Evolutionary conservation across 2,888 invertebrate species (phyloP), one percentile per base, ranked within the genome.

Genomic region (Nemotelus nigrinus): DNA sequence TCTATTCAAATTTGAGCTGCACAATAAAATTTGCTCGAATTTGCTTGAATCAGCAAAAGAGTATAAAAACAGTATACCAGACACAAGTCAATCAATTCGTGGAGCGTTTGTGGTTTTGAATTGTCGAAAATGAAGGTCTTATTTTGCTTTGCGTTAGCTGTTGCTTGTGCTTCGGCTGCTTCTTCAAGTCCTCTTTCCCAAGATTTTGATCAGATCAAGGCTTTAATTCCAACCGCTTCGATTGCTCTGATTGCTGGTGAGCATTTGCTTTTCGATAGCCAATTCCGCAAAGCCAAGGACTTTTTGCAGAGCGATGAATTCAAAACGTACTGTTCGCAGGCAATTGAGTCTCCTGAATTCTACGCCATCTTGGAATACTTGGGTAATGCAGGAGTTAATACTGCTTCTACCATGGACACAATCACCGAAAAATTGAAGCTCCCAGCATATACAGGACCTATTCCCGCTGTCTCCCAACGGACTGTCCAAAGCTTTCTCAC

Each of bases 261-360:
- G 39, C 48, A 68, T 25, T 50, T 50, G 3, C 48, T 50, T 2
- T 50, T 50, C 39, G 68, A 68, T 39, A 50, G 50, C 50, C 10
- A 50, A 50, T 68, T 68, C 50, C 68, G 68, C n/a, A 8, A 50
- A 25, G 48, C 68, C 6, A 48, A 48, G 48, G 50, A 50, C 3
- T 68, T 7, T 39, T 50, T 68, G n/a, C 7, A 6, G 5, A 50
- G 50, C 50, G 3, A 25, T 25, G 68, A 48, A 25, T 68, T 68
- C 50, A 50, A n/a, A 68, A 8, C 2, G 3, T 68, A 25, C 50
- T 68, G 68, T 48, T 7, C 39, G 7, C 5, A 50, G 41, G 68
- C 68, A 3, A 68, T 68, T 48, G 50, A 68, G 7, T 39, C 41
- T 25, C 50, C 68, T 39, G 25, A 68, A 50, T 68, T 68, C 47